A percentile compares a stretch with the other conserved stretches of the same genome.
Conservation (phyloP, 2,113 vertebrate species). For the Mugil cephalus region DNA sequence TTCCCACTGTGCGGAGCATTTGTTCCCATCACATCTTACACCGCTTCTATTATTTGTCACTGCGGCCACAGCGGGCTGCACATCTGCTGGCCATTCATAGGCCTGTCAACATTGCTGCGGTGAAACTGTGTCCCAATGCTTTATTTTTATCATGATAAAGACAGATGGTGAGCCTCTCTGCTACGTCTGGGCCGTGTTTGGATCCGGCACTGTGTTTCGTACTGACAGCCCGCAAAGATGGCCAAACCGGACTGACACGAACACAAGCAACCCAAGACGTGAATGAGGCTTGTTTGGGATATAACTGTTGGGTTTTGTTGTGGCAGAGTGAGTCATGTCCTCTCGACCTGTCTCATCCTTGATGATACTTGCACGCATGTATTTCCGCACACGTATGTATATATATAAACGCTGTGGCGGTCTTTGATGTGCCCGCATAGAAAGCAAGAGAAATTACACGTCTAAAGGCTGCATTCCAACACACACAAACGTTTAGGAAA, state of each 20-base stretch:
- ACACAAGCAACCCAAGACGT: conserved; percentile 60
- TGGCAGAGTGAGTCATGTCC: conserved; percentile 49
- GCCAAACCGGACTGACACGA: conserved; percentile 41
- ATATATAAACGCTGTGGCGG: conserved; percentile 29
- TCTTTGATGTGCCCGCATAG: conserved; percentile 43
- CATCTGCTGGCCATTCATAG: conserved; percentile 57
- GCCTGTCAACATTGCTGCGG: conserved; percentile 15
- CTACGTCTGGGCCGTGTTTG: conserved; percentile 57
- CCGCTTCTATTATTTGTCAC: conserved; percentile 20
- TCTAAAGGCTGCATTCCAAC: not conserved
- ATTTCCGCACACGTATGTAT: conserved; percentile 16
- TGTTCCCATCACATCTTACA: conserved; percentile 15
- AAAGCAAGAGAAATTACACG: conserved; percentile 1
- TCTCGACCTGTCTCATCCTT: conserved; percentile 31
- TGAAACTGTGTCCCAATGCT: conserved; percentile 18
- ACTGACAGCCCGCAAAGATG: conserved; percentile 33
- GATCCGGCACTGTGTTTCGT: conserved; percentile 21
- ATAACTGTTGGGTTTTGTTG: conserved; percentile 42
- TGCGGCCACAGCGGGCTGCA: conserved; percentile 8
- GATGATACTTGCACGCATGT: conserved; percentile 43
- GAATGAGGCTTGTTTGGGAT: conserved; percentile 27
- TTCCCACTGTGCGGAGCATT: not conserved
- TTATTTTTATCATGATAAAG: conserved; percentile 60
- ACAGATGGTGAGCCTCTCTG: conserved; percentile 29
- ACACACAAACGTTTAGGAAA: not conserved